A percentile compares a stretch with the other conserved stretches of the same genome.
These are phyloP conservation scores for Hemicentrotus pulcherrimus DNA, from an alignment of 35 echinoderm and acorn worm genomes.

Conservation along the genomic window DNA sequence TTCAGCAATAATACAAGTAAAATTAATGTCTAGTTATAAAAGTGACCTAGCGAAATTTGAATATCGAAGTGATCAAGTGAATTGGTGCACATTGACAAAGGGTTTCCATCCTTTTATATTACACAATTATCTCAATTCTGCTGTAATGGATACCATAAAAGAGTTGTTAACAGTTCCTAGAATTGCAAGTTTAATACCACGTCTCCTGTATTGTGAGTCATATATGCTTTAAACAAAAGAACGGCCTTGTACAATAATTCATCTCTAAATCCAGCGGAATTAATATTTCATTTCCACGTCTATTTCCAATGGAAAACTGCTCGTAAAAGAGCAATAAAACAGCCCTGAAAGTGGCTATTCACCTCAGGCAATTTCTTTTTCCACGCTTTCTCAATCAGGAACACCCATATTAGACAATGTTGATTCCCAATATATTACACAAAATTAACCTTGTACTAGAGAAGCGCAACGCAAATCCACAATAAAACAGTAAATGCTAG, in stretches of 20 bases:
- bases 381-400: background rate
- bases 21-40: too few species aligned
- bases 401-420: background rate
- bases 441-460: background rate
- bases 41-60: too few species aligned
- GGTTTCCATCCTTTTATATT: too few species aligned
- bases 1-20: too few species aligned
- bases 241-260: background rate
- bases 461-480: background rate
- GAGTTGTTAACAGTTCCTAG: background rate
- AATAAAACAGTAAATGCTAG: background rate
- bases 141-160: too few species aligned
- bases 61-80: too few species aligned
- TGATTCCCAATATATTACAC: background rate
- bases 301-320: background rate
- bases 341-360: conserved; percentile 28
- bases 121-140: too few species aligned
- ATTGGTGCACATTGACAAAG: too few species aligned
- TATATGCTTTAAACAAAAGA: background rate
- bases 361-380: background rate
- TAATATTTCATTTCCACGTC: conserved; percentile 15
- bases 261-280: background rate
- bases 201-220: background rate
- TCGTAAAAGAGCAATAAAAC: conserved; percentile 21
- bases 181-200: background rate